These are phyloP conservation scores for Nymphalis io DNA, from an alignment of 1,140 invertebrate genomes.

Conservation along the genomic window DNA sequence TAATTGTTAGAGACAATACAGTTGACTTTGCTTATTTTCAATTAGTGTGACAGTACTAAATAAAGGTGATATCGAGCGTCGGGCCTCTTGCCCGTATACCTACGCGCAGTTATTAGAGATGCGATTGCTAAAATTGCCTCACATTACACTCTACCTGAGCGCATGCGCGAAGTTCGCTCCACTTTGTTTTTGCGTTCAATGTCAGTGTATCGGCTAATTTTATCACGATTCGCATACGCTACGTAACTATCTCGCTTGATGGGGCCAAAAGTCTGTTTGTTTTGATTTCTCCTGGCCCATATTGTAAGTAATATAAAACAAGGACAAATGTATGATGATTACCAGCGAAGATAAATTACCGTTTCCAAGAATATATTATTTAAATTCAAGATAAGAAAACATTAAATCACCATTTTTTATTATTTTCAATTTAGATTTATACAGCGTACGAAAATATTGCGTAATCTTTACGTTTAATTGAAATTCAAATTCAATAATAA, in stretches of 20 bases:
- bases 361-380: constrained; percentile 19
- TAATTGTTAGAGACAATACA: not conserved
- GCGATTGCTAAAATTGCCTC: constrained; percentile 57
- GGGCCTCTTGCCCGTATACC: constrained; percentile 51
- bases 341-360: constrained; percentile 16
- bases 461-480: not conserved
- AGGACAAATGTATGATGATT: constrained; percentile 35
- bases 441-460: not conserved
- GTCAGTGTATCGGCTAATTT: constrained; percentile 78
- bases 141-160: constrained; percentile 59
- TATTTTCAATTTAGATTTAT: constrained; percentile 3
- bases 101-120: constrained; percentile 45
- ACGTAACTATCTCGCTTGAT: constrained; percentile 71
- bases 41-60: not conserved
- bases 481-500: not conserved
- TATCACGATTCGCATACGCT: constrained; percentile 68
- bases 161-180: constrained; percentile 64
- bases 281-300: constrained; percentile 64
- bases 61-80: constrained; percentile 29
- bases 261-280: constrained; percentile 71
- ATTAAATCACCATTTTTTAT: constrained; percentile 14
- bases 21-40: not conserved
- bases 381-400: constrained; percentile 26
- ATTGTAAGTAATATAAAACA: constrained; percentile 46
- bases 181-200: constrained; percentile 78